Evolutionary conservation across 2,797 vertebrate species (phyloP).

Genomic region (Micromesistius poutassou): DNA sequence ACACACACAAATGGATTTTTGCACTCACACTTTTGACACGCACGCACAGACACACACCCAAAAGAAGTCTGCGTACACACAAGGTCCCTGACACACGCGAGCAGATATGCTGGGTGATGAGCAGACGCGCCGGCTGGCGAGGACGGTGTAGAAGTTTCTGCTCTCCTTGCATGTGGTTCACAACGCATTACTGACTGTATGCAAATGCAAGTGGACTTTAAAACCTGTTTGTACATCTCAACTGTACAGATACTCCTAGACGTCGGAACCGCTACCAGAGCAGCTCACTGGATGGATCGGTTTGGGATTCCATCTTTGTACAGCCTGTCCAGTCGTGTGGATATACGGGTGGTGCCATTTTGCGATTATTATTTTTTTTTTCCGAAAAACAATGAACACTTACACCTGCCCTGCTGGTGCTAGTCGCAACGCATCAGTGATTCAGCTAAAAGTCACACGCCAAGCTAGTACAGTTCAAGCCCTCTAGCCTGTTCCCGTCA

Average conservation of each 20-base stretch:
- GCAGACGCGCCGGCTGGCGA: neutral
- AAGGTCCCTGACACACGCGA: neutral
- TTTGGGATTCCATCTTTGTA: no score
- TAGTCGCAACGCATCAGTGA: neutral
- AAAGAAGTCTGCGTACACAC: neutral
- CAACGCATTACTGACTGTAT: no score
- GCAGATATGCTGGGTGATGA: neutral
- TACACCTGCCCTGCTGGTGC: neutral
- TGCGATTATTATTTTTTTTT: no score
- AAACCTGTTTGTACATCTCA: neutral
- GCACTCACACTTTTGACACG: neutral
- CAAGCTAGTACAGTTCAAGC: neutral
- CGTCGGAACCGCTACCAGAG: neutral
- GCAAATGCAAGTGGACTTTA: neutral
- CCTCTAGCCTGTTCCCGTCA: neutral
- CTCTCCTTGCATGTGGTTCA: neutral
- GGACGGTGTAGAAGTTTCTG: neutral
- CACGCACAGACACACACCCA: constrained; percentile 4
- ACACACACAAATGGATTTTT: constrained; percentile 23
- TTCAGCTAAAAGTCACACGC: neutral
- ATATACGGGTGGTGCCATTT: neutral
- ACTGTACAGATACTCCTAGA: neutral
- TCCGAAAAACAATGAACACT: neutral
- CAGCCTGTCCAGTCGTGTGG: neutral
- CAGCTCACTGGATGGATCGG: neutral